Conservation (phyloP, 2,888 invertebrate genomes). For the Lycia hirtaria region DNA sequence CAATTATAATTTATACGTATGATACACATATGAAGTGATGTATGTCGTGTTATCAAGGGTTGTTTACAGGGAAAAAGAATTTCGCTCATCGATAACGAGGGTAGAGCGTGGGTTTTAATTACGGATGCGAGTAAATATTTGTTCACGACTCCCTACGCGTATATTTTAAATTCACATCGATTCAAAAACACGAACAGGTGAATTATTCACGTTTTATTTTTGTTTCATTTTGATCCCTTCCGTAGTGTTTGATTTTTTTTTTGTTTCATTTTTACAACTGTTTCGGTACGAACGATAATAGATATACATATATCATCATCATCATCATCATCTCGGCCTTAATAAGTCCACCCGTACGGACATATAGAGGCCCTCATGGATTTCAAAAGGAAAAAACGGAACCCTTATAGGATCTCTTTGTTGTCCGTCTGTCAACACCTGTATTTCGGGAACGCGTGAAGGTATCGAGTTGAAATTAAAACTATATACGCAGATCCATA, state of each 20-base stretch:
- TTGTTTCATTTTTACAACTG: background rate
- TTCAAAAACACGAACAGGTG: conserved; percentile 14
- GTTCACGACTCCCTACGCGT: conserved; percentile 5
- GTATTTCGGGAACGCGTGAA: no score
- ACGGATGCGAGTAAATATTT: conserved; percentile 27
- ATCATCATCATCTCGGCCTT: no score
- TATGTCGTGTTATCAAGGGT: conserved; percentile 1
- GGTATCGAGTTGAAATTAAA: no score
- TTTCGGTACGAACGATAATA: no score
- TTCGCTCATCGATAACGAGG: conserved; percentile 30
- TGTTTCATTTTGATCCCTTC: conserved; percentile 4
- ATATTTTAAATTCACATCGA: conserved; percentile 25
- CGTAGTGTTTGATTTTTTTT: background rate
- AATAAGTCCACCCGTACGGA: no score
- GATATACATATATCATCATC: no score
- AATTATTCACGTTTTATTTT: conserved; percentile 9
- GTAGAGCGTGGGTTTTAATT: conserved; percentile 24
- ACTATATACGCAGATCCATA: no score
- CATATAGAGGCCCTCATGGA: no score
- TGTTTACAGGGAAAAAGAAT: conserved; percentile 10
- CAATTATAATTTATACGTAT: conserved; percentile 4
- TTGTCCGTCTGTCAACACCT: no score
- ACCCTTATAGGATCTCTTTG: no score
- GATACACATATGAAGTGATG: background rate
- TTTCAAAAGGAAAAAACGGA: no score